Evolutionary conservation across 2,113 vertebrate species (phyloP).

Genomic region (Pangasianodon gigas): DNA sequence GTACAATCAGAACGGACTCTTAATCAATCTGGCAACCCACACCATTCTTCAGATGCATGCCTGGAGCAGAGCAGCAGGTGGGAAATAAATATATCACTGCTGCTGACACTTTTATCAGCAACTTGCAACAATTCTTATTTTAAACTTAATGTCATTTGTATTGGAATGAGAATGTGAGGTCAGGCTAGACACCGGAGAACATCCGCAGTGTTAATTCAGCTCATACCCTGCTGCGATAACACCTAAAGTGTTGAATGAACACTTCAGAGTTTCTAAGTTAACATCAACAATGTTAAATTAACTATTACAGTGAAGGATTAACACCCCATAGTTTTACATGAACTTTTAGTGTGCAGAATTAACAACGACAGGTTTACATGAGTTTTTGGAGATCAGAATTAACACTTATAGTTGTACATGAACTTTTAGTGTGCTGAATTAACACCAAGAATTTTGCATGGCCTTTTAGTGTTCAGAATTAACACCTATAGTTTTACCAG

Average conservation of each 20-base stretch:
- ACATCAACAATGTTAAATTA: not conserved
- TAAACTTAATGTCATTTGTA: slow-evolving; percentile 7
- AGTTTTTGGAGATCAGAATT: no score
- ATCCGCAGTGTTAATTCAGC: not conserved
- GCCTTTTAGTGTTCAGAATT: not conserved
- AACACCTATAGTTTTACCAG: not conserved
- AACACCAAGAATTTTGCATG: not conserved
- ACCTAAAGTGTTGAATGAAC: not conserved
- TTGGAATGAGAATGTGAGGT: not conserved
- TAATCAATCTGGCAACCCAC: slow-evolving; percentile 9
- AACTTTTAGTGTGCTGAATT: not conserved
- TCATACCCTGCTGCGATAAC: not conserved
- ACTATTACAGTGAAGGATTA: not conserved
- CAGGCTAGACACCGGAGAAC: not conserved
- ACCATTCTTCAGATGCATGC: not conserved
- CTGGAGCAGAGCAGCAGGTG: slow-evolving; percentile 18
- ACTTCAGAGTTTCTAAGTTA: not conserved
- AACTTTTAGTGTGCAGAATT: not conserved
- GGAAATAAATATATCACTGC: slow-evolving; percentile 14
- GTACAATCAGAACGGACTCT: not conserved
- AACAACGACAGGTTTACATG: no score
- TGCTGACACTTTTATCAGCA: slow-evolving; percentile 8
- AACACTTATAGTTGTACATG: not conserved
- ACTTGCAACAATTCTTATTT: slow-evolving; percentile 20
- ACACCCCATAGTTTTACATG: not conserved